phyloP scores from a whole-genome alignment of 2,113 vertebrate genomes.

The Dicerorhinus sumatrensis region DNA sequence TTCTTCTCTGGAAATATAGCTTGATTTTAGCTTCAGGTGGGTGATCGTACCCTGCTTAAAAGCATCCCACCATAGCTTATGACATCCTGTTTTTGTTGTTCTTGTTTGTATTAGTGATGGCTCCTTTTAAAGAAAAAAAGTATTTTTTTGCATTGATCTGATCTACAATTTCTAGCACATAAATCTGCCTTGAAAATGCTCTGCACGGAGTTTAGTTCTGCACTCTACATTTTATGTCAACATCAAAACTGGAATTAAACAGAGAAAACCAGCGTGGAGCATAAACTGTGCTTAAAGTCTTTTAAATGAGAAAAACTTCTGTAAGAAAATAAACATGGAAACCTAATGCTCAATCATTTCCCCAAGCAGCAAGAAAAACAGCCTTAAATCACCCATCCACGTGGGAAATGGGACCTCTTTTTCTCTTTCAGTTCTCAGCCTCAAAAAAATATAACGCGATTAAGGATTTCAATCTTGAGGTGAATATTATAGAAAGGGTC shows the following conservation, averaged over 20 bases:
- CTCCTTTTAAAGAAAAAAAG: conserved; percentile 25
- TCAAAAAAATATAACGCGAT: conserved; percentile 80
- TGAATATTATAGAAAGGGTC: conserved; percentile 66
- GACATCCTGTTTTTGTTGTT: fast-evolving
- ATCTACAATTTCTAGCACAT: conserved; percentile 72
- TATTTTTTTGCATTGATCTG: conserved; percentile 3
- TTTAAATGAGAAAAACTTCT: conserved; percentile 91
- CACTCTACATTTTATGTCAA: conserved; percentile 83
- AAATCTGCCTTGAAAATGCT: conserved; percentile 78
- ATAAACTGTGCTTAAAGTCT: conserved; percentile 84
- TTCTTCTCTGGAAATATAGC: background rate
- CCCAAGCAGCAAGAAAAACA: conserved; percentile 89
- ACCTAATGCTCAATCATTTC: conserved; percentile 90
- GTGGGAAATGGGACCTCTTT: conserved; percentile 85
- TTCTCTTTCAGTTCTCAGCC: conserved; percentile 61
- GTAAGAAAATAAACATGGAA: conserved; percentile 92
- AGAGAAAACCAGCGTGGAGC: conserved; percentile 79
- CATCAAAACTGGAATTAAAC: conserved; percentile 87
- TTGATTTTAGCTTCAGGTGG: background rate
- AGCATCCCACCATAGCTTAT: background rate
- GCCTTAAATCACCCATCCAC: conserved; percentile 89
- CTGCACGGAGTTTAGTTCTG: conserved; percentile 80
- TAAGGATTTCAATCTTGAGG: conserved; percentile 81
- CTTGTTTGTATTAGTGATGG: background rate
- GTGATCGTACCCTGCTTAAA: background rate